Base-by-base conservation (phyloP, 1,140 invertebrate species). In the Apolygus lucorum region DNA sequence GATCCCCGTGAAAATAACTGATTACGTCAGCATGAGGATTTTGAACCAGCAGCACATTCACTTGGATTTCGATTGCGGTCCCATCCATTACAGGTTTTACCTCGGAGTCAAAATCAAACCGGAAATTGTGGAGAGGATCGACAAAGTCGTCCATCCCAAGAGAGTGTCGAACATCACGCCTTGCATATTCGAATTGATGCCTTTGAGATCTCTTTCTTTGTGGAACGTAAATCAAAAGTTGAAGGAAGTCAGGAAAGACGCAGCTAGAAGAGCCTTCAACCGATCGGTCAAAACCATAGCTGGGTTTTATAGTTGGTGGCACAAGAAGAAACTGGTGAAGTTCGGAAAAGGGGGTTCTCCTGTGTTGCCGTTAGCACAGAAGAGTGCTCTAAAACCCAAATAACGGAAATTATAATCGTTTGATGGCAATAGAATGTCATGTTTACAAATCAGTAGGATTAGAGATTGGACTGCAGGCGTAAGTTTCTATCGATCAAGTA, bases 11-110 rank as follows among this genome's bases (percentile, higher is more conserved):
- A 28, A 26, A 66, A 66, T 66, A 14, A 66, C 64, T 2, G 64
- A 66, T n/a, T 34, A 66, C n/a, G 64, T 66, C 64, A 66, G 64
- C 28, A 14, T 66, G 1, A 66, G 64, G 29, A 66, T 66, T n/a
- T 29, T 66, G 64, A 34, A 25, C 29, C 64, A 66, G n/a, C 14
- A 28, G n/a, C 64, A 66, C 28, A 66, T 66, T 29, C 64, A 66
- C 25, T 13, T 66, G 1, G 64, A 66, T 25, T 66, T 34, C 28
- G 27, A 13, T 14, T 66, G 29, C 28, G 27, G n/a, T 34, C 64
- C 64, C 8, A 34, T 29, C 4, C 64, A 66, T 42, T 66, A 29
- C 26, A 28, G 64, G 21, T 24, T 66, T 42, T 26, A 66, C 25
- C n/a, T 66, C 11, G 64, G 64, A 24, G 64, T 66, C 1, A 21